A percentile compares a stretch with the other conserved stretches of the same genome.
phyloP scores from a whole-genome alignment of 2,888 invertebrate species.

The Drosophila acutilabella region DNA sequence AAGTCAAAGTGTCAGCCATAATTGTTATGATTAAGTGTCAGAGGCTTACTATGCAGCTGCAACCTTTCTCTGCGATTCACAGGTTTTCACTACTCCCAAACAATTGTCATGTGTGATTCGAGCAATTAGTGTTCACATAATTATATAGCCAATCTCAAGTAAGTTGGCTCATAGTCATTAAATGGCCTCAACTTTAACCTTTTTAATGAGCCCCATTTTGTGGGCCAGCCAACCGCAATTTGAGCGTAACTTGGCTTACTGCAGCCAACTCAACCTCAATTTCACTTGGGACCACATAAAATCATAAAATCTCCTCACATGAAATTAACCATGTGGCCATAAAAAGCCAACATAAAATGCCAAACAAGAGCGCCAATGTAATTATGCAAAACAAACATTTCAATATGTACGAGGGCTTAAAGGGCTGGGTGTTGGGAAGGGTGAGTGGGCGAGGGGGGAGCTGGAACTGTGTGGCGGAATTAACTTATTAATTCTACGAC shows the following conservation, averaged over 20 bases:
- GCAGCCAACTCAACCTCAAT: neutral
- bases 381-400: constrained; percentile 74
- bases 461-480: constrained; percentile 52
- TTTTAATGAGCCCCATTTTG: constrained; percentile 67
- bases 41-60: constrained; percentile 9
- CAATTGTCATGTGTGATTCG: constrained; percentile 42
- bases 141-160: constrained; percentile 41
- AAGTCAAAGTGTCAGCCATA: constrained; percentile 48
- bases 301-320: constrained; percentile 59
- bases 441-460: neutral
- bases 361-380: constrained; percentile 62
- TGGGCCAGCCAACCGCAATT: constrained; percentile 37
- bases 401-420: constrained; percentile 28
- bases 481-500: constrained; percentile 73
- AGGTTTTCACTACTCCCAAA: neutral
- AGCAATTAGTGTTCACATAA: constrained; percentile 55
- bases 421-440: neutral
- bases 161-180: constrained; percentile 50
- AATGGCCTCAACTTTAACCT: constrained; percentile 74
- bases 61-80: constrained; percentile 18
- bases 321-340: constrained; percentile 66
- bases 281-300: constrained; percentile 31
- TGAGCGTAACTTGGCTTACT: constrained; percentile 15
- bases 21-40: constrained; percentile 53
- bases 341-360: constrained; percentile 68